A percentile compares a stretch with the other conserved stretches of the same genome.
phyloP scores from a whole-genome alignment of 2,888 invertebrate species.

The Oeneis ivallda region DNA sequence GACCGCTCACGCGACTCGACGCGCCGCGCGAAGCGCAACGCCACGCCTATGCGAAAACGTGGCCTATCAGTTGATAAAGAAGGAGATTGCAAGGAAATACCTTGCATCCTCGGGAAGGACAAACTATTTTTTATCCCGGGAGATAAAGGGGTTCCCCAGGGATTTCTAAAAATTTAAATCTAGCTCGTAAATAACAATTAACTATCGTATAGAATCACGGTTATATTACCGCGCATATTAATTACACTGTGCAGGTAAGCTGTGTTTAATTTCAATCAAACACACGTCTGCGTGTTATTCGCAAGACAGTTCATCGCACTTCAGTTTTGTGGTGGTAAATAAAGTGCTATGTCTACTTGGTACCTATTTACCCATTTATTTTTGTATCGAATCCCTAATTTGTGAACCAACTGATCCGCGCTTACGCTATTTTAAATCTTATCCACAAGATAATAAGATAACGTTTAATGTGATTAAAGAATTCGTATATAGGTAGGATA shows the following conservation, averaged over 20 bases:
- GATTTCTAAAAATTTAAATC: no score
- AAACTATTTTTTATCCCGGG: no score
- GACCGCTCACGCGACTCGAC: no score
- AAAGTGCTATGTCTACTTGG: conserved; percentile 1
- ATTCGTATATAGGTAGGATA: conserved; percentile 10
- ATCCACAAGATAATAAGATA: conserved; percentile 20
- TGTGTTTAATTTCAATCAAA: conserved; percentile 11
- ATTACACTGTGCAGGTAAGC: not conserved
- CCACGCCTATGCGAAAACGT: no score
- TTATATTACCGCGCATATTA: not conserved
- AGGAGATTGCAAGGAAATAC: no score
- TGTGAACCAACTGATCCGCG: not conserved
- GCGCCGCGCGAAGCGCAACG: no score
- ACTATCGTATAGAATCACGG: no score
- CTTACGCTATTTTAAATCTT: conserved; percentile 19
- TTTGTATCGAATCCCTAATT: conserved; percentile 27
- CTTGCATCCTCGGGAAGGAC: no score
- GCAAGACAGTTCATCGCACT: conserved; percentile 18
- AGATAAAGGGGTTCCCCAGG: no score
- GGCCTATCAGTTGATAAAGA: no score
- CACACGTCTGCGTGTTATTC: conserved; percentile 5
- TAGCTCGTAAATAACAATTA: no score
- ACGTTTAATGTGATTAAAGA: not conserved
- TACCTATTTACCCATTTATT: conserved; percentile 14
- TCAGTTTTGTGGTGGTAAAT: conserved; percentile 14